Percentiles rank a stretch among this genome's conserved stretches.
Conservation (phyloP, 1,140 invertebrate genomes). For the Gryon sp. region DNA sequence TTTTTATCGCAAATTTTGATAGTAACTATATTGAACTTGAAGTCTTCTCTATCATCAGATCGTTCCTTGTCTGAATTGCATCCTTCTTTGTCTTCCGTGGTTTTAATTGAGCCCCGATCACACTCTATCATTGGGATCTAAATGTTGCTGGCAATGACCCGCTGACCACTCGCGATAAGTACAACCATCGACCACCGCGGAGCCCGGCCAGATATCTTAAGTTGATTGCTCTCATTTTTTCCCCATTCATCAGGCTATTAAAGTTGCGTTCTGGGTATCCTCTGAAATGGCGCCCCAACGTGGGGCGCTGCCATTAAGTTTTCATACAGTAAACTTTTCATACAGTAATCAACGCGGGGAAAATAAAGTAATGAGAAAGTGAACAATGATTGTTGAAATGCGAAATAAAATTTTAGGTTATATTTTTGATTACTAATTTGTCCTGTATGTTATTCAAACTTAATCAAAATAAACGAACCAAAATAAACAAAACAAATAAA, state of each 20-base stretch:
- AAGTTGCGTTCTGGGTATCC: not conserved
- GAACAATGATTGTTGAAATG: no score
- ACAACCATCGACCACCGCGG: constrained; percentile 62
- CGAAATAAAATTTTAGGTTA: no score
- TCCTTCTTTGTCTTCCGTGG: constrained; percentile 6
- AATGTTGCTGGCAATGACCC: constrained; percentile 64
- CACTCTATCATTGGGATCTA: constrained; percentile 65
- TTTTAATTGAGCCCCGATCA: constrained; percentile 66
- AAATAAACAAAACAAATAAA: no score
- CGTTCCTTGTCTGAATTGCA: constrained; percentile 5
- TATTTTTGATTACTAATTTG: no score
- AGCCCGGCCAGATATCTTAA: constrained; percentile 41
- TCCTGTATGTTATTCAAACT: no score
- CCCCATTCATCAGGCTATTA: constrained; percentile 11
- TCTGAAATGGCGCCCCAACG: constrained; percentile 3
- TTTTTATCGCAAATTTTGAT: no score
- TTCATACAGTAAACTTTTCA: no score
- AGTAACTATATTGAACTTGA: no score
- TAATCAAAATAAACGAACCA: no score
- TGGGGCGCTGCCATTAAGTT: no score
- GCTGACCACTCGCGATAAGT: constrained; percentile 59
- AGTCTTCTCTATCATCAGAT: not conserved
- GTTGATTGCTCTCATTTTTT: constrained; percentile 38
- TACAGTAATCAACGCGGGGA: no score
- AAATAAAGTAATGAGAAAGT: no score